A percentile compares a stretch with the other conserved stretches of the same genome.
phyloP scores from a whole-genome alignment of 2,888 invertebrate genomes.

The Blastobasis lacticolella region DNA sequence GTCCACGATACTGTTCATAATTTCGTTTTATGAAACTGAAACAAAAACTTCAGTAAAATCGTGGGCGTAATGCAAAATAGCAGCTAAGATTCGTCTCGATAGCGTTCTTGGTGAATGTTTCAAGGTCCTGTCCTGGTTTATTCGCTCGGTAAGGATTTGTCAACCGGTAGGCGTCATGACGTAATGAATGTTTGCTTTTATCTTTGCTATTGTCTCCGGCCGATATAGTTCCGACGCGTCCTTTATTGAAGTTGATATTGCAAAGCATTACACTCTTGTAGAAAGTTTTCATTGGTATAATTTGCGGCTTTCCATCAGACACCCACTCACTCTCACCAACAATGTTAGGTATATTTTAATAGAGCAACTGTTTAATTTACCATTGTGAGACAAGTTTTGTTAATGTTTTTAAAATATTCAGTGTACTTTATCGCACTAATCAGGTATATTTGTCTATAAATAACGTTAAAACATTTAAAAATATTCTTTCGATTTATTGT shows the following conservation, averaged over 20 bases:
- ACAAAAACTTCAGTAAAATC: conserved; percentile 30
- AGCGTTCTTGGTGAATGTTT: conserved; percentile 66
- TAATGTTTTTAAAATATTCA: too few relatives aligned
- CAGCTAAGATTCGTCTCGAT: conserved; percentile 64
- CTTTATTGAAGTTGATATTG: neutral
- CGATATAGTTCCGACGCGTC: too few relatives aligned
- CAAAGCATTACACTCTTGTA: neutral
- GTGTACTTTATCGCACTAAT: too few relatives aligned
- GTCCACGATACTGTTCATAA: too few relatives aligned
- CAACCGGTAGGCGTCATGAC: conserved; percentile 60
- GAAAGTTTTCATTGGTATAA: conserved; percentile 20
- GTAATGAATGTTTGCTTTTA: conserved; percentile 39
- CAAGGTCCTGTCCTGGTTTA: conserved; percentile 69
- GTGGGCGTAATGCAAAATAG: conserved; percentile 53
- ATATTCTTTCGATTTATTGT: too few relatives aligned
- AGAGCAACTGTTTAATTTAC: too few relatives aligned
- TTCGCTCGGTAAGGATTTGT: conserved; percentile 63
- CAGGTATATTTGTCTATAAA: too few relatives aligned
- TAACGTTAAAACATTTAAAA: too few relatives aligned
- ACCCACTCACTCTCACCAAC: conserved; percentile 13
- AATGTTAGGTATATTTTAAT: neutral
- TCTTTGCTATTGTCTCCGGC: conserved; percentile 12
- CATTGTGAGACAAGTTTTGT: too few relatives aligned
- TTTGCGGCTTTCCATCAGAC: conserved; percentile 17
- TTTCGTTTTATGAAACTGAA: too few relatives aligned